phyloP scores from a whole-genome alignment of 1,140 invertebrate genomes.

The Belonocnema kinseyi region DNA sequence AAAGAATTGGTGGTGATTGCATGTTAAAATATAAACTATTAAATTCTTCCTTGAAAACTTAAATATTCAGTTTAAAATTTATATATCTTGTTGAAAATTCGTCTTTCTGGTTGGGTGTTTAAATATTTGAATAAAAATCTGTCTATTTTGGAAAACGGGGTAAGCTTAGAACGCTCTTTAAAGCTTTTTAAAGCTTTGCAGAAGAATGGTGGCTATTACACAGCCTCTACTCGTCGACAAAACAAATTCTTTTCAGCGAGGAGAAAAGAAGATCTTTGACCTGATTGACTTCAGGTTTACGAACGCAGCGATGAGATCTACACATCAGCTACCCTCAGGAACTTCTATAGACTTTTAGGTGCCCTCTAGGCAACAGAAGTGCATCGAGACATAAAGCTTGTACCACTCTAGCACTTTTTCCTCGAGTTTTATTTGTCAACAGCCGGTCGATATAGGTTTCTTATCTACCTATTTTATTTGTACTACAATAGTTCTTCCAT shows the following conservation, averaged over 20 bases:
- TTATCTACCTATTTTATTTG: conserved; percentile 44
- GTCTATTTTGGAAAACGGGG: too few species aligned
- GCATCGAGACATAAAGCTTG: conserved; percentile 38
- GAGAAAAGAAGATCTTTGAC: conserved; percentile 41
- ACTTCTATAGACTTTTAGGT: conserved; percentile 37
- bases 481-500: conserved; percentile 40
- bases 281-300: conserved; percentile 50
- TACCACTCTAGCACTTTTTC: conserved; percentile 22
- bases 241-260: conserved; percentile 42
- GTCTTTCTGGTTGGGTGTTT: too few species aligned
- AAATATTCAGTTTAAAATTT: too few species aligned
- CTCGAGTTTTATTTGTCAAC: conserved; percentile 41
- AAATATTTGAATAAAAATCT: too few species aligned
- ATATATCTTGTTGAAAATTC: too few species aligned
- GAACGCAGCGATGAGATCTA: conserved; percentile 45
- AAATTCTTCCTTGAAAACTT: too few species aligned
- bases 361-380: conserved; percentile 38
- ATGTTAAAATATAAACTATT: too few species aligned
- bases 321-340: conserved; percentile 41
- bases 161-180: too few species aligned
- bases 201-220: conserved; percentile 15
- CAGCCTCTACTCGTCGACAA: conserved; percentile 28
- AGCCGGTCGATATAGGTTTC: conserved; percentile 26
- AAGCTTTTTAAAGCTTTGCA: conserved; percentile 7
- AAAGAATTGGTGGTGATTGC: too few species aligned